phyloP scores from a whole-genome alignment of 64 coral and sea anemone genomes.

The Catalaphyllia jardinei region DNA sequence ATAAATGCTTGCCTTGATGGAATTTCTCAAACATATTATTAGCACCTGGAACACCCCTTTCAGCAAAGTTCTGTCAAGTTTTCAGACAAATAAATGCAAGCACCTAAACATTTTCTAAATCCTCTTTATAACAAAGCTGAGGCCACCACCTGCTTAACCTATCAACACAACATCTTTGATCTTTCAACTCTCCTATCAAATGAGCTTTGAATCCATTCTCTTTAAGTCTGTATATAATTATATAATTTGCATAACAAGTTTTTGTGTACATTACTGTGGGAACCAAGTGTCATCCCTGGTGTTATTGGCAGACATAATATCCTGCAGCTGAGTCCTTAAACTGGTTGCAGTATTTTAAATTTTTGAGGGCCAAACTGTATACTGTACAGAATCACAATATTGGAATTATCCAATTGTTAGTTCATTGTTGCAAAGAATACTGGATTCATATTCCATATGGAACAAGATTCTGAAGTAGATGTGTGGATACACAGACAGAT shows the following conservation, averaged over 20 bases:
- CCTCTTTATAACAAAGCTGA: not conserved
- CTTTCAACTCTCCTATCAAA: not conserved
- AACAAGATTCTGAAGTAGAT: no score
- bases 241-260: not conserved
- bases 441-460: no score
- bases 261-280: not conserved
- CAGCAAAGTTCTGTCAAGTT: no score
- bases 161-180: not conserved
- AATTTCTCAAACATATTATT: no score
- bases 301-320: not conserved
- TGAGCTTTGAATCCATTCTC: not conserved
- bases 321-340: not conserved
- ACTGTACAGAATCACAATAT: not conserved
- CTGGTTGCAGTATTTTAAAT: not conserved
- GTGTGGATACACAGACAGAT: no score
- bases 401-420: no score
- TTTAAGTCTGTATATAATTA: conserved; percentile 27
- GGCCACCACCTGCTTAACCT: not conserved
- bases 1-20: no score
- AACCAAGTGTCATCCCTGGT: not conserved
- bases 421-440: no score
- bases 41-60: no score
- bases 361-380: not conserved
- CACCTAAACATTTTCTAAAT: not conserved
- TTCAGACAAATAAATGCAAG: not conserved